Percentiles rank a stretch among this genome's conserved stretches.
phyloP scores from a whole-genome alignment of 2,797 vertebrate genomes.

The Syngnathus acus region DNA sequence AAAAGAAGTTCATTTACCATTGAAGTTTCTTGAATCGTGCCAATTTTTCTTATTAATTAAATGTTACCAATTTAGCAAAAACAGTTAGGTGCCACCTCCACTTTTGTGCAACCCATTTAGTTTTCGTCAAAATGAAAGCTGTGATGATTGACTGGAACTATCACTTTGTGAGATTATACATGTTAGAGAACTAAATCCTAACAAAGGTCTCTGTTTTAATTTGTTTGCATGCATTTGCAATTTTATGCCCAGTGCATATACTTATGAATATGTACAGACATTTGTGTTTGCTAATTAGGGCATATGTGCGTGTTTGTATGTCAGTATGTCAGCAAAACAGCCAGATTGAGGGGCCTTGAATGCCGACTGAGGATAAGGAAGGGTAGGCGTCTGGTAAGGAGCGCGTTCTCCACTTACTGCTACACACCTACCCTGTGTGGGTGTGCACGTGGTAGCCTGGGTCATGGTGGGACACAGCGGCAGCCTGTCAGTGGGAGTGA shows the following conservation, averaged over 20 bases:
- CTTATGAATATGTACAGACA: conserved; percentile 48
- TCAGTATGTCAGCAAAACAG: conserved; percentile 42
- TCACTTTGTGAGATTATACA: not conserved
- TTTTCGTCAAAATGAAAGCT: not conserved
- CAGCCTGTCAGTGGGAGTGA: conserved; percentile 63
- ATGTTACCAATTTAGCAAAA: too few relatives aligned
- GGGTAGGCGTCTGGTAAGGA: conserved; percentile 52
- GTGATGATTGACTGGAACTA: conserved; percentile 1
- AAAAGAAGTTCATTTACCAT: not conserved
- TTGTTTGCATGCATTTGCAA: conserved; percentile 20
- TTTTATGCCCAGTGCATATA: conserved; percentile 13
- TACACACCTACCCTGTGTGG: conserved; percentile 33
- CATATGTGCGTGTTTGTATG: conserved; percentile 21
- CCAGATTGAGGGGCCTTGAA: conserved; percentile 38
- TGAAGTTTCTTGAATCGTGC: not conserved
- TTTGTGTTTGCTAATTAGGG: conserved; percentile 44
- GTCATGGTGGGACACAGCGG: conserved; percentile 14
- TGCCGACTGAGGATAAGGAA: conserved; percentile 61
- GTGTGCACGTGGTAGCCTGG: conserved; percentile 36
- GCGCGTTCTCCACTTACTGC: conserved; percentile 31
- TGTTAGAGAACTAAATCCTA: not conserved
- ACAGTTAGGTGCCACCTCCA: not conserved
- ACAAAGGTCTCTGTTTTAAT: conserved; percentile 11
- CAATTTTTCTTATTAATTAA: not conserved
- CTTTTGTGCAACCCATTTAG: not conserved